These are phyloP conservation scores for Brachionus sp. DNA, from an alignment of 1,140 invertebrate genomes.

Conservation along the genomic window DNA sequence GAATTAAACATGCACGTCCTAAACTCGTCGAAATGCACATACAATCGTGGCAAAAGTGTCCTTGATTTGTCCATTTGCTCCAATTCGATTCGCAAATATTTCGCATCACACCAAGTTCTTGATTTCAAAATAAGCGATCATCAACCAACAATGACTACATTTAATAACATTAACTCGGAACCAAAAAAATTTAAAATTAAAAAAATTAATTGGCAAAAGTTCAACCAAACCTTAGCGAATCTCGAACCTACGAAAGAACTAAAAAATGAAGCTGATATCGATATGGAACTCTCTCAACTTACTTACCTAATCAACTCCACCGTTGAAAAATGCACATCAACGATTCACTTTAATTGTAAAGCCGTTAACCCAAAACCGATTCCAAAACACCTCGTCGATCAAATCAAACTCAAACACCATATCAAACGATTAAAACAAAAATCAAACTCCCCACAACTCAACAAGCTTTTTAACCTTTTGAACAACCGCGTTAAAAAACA, in stretches of 20 bases:
- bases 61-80: not conserved
- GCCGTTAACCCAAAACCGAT: slow-evolving; percentile 8
- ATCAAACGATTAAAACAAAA: not conserved
- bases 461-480: not conserved
- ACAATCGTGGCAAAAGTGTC: not conserved
- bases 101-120: not conserved
- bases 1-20: not conserved
- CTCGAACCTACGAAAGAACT: not conserved
- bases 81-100: not conserved
- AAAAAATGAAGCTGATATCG: slow-evolving; percentile 13
- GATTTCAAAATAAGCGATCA: not conserved
- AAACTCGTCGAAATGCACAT: not conserved
- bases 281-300: not conserved
- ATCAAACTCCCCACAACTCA: not conserved
- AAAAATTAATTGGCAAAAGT: slow-evolving; percentile 3
- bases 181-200: not conserved
- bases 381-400: not conserved
- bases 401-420: not conserved
- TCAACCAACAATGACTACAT: not conserved
- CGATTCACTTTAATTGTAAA: not conserved
- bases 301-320: not conserved
- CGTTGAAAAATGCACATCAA: not conserved
- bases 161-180: not conserved
- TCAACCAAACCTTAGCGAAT: not conserved
- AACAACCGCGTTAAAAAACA: not conserved